Percentiles rank a stretch among this genome's conserved stretches.
Evolutionary conservation across 2,888 invertebrate species (phyloP).

Genomic region (Glaucopsyche alexis): DNA sequence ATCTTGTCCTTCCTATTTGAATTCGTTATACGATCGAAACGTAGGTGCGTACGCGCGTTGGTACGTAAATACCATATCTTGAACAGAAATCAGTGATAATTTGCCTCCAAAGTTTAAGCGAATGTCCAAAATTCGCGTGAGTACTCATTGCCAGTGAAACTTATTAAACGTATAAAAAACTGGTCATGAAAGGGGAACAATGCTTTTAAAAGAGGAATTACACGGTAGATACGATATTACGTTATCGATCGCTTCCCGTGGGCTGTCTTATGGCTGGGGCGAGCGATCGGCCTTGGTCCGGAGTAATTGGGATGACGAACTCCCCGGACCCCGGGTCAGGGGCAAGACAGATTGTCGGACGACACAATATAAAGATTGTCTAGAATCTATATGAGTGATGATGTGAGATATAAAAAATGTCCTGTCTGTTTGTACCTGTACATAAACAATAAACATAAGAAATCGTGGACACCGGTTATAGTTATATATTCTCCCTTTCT

Average conservation of each 20-base stretch:
- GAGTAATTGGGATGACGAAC: slow-evolving; percentile 16
- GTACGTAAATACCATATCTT: too few relatives aligned
- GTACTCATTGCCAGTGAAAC: too few relatives aligned
- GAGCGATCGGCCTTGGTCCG: slow-evolving; percentile 11
- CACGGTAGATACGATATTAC: not conserved
- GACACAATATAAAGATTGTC: not conserved
- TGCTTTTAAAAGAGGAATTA: slow-evolving; percentile 1
- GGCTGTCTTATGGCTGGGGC: slow-evolving; percentile 19
- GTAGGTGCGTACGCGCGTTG: too few relatives aligned
- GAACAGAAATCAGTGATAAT: too few relatives aligned
- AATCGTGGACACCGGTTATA: too few relatives aligned
- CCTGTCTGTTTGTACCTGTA: too few relatives aligned
- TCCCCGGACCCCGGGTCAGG: not conserved
- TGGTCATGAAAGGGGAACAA: not conserved
- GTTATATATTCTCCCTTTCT: too few relatives aligned
- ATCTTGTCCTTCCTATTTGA: too few relatives aligned
- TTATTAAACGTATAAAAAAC: not conserved
- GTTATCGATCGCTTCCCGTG: slow-evolving; percentile 20
- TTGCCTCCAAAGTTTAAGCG: too few relatives aligned
- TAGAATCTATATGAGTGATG: not conserved
- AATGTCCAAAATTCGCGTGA: too few relatives aligned
- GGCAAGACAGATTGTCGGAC: not conserved
- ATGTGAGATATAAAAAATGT: not conserved
- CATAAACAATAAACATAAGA: too few relatives aligned
- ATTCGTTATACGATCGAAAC: too few relatives aligned